phyloP scores from a whole-genome alignment of 2,797 vertebrate species.

The Lophotriccus pileatus region DNA sequence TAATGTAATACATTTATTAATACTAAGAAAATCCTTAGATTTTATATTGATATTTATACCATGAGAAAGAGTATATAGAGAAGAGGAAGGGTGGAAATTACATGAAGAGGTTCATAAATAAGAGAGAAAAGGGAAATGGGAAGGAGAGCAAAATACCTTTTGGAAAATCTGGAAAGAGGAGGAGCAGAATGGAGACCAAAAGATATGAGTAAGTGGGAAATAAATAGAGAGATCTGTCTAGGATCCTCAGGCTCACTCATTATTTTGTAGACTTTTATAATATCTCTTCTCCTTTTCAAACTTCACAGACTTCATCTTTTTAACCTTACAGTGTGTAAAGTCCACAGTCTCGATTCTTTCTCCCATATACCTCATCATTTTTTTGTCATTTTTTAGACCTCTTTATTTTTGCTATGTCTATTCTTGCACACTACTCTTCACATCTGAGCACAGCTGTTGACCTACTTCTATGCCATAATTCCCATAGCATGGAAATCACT shows the following conservation, averaged over 20 bases:
- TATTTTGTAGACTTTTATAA: conserved; percentile 39
- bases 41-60: not conserved
- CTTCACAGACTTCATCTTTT: conserved; percentile 34
- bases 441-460: conserved; percentile 48
- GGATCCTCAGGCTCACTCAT: conserved; percentile 29
- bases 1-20: not conserved
- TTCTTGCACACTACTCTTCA: conserved; percentile 24
- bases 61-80: not conserved
- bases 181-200: conserved; percentile 11
- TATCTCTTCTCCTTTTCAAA: conserved; percentile 18
- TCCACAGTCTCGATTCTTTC: conserved; percentile 5
- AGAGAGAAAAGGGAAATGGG: not conserved
- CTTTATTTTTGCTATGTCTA: conserved; percentile 21
- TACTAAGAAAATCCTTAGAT: not conserved
- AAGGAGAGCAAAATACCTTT: not conserved
- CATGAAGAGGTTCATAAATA: not conserved
- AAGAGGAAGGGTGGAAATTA: not conserved
- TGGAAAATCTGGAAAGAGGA: conserved; percentile 10
- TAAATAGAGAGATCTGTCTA: not conserved
- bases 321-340: conserved; percentile 17
- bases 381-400: not conserved
- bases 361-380: not conserved
- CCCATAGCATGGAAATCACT: not conserved
- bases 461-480: conserved; percentile 17
- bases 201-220: not conserved